Conservation (phyloP, 37 sponge, comb jelly and placozoan genomes). For the Geodia barretti region DNA sequence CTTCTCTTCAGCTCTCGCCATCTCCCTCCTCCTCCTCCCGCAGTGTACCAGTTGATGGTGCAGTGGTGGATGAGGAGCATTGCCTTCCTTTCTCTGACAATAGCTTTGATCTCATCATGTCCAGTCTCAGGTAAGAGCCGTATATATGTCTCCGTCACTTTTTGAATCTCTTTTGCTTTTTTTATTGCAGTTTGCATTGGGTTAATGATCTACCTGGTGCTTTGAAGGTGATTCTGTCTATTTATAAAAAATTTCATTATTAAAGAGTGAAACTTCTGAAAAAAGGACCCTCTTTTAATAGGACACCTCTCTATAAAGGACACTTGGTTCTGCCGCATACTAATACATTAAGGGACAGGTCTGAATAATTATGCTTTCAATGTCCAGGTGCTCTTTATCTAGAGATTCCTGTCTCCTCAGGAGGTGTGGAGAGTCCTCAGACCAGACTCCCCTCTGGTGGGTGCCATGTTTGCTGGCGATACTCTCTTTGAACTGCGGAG, state of each 20-base stretch:
- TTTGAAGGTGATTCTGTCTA: constrained; percentile 52
- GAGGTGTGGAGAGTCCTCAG: constrained; percentile 53
- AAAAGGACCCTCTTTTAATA: no score
- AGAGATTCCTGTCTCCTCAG: constrained; percentile 8
- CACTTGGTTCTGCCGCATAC: no score
- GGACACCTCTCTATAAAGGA: no score
- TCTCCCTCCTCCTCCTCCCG: constrained; percentile 21
- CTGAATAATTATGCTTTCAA: not conserved
- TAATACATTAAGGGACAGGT: no score
- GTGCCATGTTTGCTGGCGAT: constrained; percentile 88
- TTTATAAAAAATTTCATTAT: no score
- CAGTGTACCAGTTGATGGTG: constrained; percentile 39
- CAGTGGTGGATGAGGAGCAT: constrained; percentile 78
- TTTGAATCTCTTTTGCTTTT: not conserved
- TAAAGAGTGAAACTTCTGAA: no score
- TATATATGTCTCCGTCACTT: not conserved
- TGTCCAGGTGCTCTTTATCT: no score
- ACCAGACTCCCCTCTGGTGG: constrained; percentile 82
- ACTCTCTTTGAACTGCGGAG: constrained; percentile 90
- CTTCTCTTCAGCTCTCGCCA: not conserved
- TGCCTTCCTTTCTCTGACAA: constrained; percentile 68
- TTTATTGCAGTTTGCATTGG: constrained; percentile 81
- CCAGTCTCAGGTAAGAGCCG: constrained; percentile 47
- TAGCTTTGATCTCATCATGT: constrained; percentile 73
- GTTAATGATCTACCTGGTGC: constrained; percentile 87